A percentile compares a stretch with the other conserved stretches of the same genome.
phyloP scores from a whole-genome alignment of 1,140 invertebrate species.

The Lasioglossum albipes region DNA sequence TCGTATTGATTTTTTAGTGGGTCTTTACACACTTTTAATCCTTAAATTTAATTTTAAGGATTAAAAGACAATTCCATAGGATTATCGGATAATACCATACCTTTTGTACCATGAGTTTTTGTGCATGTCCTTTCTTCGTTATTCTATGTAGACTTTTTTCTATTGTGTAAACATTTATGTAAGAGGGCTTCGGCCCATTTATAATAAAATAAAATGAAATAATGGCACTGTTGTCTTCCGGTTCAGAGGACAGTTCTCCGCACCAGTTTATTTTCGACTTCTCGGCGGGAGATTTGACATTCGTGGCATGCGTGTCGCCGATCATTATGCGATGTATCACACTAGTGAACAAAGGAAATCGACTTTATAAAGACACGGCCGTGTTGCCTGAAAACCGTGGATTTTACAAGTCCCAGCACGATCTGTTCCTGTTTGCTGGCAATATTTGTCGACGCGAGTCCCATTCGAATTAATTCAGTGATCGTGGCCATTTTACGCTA shows the following conservation, averaged over 20 bases:
- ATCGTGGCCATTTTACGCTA: not conserved
- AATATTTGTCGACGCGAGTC: conserved; percentile 1
- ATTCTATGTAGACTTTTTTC: too few species aligned
- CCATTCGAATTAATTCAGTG: not conserved
- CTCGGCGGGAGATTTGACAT: conserved; percentile 2
- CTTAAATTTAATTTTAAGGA: too few species aligned
- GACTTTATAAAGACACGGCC: conserved; percentile 19
- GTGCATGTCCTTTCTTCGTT: too few species aligned
- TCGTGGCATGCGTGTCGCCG: conserved; percentile 21
- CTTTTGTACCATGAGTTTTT: too few species aligned
- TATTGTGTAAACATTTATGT: too few species aligned
- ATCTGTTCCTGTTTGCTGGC: conserved; percentile 23
- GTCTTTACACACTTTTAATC: too few species aligned
- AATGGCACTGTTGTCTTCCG: not conserved
- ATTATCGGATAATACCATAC: too few species aligned
- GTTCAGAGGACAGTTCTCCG: not conserved
- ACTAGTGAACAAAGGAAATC: conserved; percentile 44
- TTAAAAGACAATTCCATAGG: too few species aligned
- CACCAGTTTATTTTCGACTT: conserved; percentile 10
- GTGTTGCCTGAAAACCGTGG: not conserved
- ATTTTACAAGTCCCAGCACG: conserved; percentile 24
- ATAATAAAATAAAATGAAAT: not conserved
- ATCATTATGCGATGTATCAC: conserved; percentile 36
- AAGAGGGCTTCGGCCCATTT: too few species aligned
- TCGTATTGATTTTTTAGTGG: too few species aligned